A percentile compares a stretch with the other conserved stretches of the same genome.
These are phyloP conservation scores for Ophioninae sp. DNA, from an alignment of 2,888 invertebrate genomes.

Conservation along the genomic window DNA sequence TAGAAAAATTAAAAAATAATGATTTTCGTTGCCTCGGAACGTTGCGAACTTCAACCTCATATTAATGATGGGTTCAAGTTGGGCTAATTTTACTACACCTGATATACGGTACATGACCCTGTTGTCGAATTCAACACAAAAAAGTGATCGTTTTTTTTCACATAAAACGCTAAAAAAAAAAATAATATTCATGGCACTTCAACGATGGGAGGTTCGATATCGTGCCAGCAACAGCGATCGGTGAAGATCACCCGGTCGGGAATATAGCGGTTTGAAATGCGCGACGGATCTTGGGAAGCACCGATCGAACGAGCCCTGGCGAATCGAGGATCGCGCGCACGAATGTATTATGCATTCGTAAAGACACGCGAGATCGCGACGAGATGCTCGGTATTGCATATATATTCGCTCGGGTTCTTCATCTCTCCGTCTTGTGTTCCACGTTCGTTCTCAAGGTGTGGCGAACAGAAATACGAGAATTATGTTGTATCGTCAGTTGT, in stretches of 20 bases:
- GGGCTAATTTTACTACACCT: no score
- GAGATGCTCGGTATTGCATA: conserved; percentile 37
- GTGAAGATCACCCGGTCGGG: conserved; percentile 16
- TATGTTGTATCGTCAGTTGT: conserved; percentile 69
- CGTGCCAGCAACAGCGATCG: conserved; percentile 7
- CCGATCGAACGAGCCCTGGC: conserved; percentile 68
- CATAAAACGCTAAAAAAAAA: background rate
- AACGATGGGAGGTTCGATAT: conserved; percentile 33
- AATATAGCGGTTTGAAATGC: conserved; percentile 68
- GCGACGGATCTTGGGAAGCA: conserved; percentile 68
- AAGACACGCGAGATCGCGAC: conserved; percentile 66
- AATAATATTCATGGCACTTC: background rate
- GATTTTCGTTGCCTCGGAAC: no score
- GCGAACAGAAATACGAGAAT: conserved; percentile 63
- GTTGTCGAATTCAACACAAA: background rate
- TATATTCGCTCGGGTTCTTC: background rate
- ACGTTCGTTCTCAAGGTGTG: conserved; percentile 56
- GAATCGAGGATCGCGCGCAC: conserved; percentile 66
- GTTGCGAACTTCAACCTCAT: no score
- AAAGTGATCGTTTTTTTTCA: background rate
- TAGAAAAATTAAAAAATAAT: no score
- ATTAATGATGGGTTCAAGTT: no score
- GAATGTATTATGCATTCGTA: conserved; percentile 74
- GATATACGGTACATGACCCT: no score
- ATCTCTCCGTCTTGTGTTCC: background rate